Conservation (phyloP, 37 sponge, comb jelly and placozoan species). For the Haliclona indistincta region DNA sequence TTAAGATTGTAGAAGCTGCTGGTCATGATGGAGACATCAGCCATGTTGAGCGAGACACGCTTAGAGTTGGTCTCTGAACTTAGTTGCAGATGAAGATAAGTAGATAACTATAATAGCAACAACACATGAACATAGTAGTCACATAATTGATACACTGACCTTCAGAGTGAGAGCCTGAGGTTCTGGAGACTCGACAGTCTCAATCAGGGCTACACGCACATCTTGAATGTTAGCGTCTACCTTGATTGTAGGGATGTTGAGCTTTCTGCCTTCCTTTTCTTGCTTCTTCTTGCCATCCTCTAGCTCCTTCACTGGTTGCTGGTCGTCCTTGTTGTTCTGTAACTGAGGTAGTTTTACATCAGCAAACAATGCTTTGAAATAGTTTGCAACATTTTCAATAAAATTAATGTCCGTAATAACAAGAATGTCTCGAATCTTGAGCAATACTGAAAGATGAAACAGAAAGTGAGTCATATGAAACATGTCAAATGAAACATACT, state of each 20-base stretch:
- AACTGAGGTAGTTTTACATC: slow-evolving; percentile 5
- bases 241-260: slow-evolving; percentile 34
- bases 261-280: not conserved
- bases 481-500: slow-evolving; percentile 13
- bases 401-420: slow-evolving; percentile 57
- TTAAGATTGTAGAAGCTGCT: slow-evolving; percentile 57
- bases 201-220: slow-evolving; percentile 69
- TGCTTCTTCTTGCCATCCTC: not conserved
- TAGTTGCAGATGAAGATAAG: slow-evolving; percentile 41
- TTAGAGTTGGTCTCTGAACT: slow-evolving; percentile 26
- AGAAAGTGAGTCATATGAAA: not conserved
- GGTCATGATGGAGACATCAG: slow-evolving; percentile 45
- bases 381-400: slow-evolving; percentile 33
- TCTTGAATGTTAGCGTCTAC: slow-evolving; percentile 29
- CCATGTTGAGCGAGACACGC: slow-evolving; percentile 24
- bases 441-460: slow-evolving; percentile 26
- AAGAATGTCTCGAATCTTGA: slow-evolving; percentile 39
- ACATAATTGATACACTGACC: not conserved
- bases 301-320: not conserved
- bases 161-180: slow-evolving; percentile 41
- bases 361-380: slow-evolving; percentile 26
- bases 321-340: not conserved
- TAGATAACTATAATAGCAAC: slow-evolving; percentile 16
- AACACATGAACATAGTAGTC: not conserved
- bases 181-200: slow-evolving; percentile 25